Base-by-base conservation (phyloP, 2,888 invertebrate genomes). In the Eupsilia transversa region DNA sequence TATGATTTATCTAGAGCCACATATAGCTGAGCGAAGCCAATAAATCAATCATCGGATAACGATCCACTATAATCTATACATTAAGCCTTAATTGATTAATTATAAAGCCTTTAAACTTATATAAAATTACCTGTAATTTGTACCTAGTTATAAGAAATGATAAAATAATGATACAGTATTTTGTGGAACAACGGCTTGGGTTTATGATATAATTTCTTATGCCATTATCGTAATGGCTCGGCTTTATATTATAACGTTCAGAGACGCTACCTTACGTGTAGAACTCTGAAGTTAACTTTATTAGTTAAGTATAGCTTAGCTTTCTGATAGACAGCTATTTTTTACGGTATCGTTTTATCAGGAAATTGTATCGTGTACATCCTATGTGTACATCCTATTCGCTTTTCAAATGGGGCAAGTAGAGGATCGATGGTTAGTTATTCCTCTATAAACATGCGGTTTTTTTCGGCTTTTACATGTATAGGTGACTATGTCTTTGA, bases 41-140 rank as follows among this genome's bases (percentile, higher is more conserved):
- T 69, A 49, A 66, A 78, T 78, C 78, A 81, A 70, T 70, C 83
- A 59, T 23, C 57, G 12, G 72, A 78, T 82, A 70, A 52, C 61
- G 41, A 78, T 59, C 83, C 46, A 70, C 72, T 72, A 68, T 49
- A 17, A 70, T 63, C 43, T 20, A 67, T 60, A 80, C 59, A 80
- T 71, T 77, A 71, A 52, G 14, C 64, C 65, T 43, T 69, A 82
- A 80, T 72, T 77, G 72, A 82, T 77, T 69, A 57, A 82, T 77
- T 82, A 81, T 56, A 65, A 67, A 72, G 64, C 49, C 71, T 68
- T 68, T 60, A 82, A 82, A 77, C 72, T 68, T 27, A 64, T 68
- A 72, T 68, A 64, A 63, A 79, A 68, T 68, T 41, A 49, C 33
- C 41, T 72, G 38, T 64, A 72, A 82, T 80, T 76, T 60, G 41